Conservation (phyloP, 2,888 invertebrate genomes). For the Drosophila mercatorum region DNA sequence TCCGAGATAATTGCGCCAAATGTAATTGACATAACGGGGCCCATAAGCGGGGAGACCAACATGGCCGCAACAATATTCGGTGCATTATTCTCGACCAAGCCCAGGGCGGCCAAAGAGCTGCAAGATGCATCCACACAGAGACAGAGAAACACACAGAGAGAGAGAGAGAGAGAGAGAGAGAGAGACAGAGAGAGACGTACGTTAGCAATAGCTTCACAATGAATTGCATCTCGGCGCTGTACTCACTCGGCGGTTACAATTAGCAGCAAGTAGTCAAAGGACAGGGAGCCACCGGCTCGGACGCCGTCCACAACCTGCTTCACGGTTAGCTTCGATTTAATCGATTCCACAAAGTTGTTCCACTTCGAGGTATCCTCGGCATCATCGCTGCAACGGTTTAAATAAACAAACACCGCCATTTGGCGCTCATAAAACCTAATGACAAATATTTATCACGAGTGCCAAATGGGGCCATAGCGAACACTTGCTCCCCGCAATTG, state of each 20-base stretch:
- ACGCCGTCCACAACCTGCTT: constrained; percentile 94
- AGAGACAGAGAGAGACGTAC: background rate
- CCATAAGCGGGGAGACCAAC: constrained; percentile 92
- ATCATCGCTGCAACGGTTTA: constrained; percentile 66
- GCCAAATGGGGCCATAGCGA: constrained; percentile 5
- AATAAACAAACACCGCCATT: constrained; percentile 47
- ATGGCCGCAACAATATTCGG: constrained; percentile 92
- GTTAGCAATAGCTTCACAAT: constrained; percentile 11
- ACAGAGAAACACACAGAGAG: too few relatives aligned
- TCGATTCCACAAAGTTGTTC: constrained; percentile 90
- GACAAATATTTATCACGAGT: background rate
- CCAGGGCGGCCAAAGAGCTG: constrained; percentile 93
- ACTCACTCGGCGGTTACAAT: constrained; percentile 93
- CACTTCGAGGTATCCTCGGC: constrained; percentile 88
- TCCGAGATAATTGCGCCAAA: constrained; percentile 93
- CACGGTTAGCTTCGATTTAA: constrained; percentile 91
- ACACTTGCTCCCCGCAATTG: constrained; percentile 19
- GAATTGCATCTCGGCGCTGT: background rate
- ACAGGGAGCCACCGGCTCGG: constrained; percentile 89
- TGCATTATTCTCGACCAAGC: constrained; percentile 92
- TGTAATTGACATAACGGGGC: constrained; percentile 94
- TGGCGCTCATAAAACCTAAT: constrained; percentile 49
- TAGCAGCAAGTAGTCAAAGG: constrained; percentile 92
- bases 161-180: too few relatives aligned
- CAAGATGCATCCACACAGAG: constrained; percentile 41